Evolutionary conservation across 1,140 invertebrate genomes (phyloP).

Genomic region (Dysdera silvatica): DNA sequence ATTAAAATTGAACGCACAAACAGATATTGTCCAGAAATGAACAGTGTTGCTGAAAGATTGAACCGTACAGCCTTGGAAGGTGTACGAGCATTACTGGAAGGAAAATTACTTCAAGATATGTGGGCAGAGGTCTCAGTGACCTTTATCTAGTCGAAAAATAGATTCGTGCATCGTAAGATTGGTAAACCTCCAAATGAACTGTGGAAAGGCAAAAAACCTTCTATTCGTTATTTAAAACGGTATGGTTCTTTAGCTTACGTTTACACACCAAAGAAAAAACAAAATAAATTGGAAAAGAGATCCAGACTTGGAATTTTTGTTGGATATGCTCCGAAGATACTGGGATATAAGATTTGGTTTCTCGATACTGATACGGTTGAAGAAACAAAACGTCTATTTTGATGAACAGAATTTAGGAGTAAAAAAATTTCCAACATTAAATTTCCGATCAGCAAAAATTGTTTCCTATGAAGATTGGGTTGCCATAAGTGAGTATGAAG

Average conservation of each 20-base stretch:
- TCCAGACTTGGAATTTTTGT: background rate
- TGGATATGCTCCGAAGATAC: constrained; percentile 7
- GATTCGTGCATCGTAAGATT: background rate
- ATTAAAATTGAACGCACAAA: constrained; percentile 43
- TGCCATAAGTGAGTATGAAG: background rate
- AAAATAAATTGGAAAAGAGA: constrained; percentile 10
- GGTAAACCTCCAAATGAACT: constrained; percentile 38
- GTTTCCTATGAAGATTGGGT: background rate
- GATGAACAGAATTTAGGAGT: background rate
- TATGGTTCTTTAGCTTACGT: constrained; percentile 8
- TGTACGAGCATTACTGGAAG: constrained; percentile 40
- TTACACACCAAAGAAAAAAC: constrained; percentile 24
- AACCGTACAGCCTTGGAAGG: constrained; percentile 43
- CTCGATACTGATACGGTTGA: background rate
- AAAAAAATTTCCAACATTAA: background rate
- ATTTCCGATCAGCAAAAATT: too few species aligned
- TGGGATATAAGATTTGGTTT: background rate
- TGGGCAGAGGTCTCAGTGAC: background rate
- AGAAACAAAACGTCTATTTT: background rate
- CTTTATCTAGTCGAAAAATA: background rate
- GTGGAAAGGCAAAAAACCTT: constrained; percentile 1
- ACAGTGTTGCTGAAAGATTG: constrained; percentile 49
- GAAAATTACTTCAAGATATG: constrained; percentile 21
- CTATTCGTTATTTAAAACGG: background rate
- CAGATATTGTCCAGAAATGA: constrained; percentile 47